Base-by-base conservation (phyloP, 2,888 invertebrate species). In the Patella depressa region DNA sequence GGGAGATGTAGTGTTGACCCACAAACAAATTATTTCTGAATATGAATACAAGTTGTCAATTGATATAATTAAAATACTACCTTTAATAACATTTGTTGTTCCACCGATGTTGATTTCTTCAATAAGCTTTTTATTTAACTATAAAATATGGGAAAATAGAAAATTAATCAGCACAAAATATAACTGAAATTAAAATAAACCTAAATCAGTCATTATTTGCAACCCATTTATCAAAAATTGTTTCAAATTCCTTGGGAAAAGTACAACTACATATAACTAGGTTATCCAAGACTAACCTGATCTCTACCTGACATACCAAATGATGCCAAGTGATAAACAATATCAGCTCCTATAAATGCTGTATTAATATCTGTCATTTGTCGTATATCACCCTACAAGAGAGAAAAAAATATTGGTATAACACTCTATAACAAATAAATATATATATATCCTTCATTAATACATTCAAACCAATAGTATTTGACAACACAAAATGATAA, bases 231-330 rank as follows among this genome's bases (percentile, higher is more conserved):
- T 7, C 34, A 34, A 5, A 34, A 34, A 34, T 34, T 5, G 34
- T 34, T 34, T 34, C 5, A 34, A 34, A 45, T 45, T 45, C 7
- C 45, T 45, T 45, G 45, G 45, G 9, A 9, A 45, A 45, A 45
- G 45, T 45, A 9, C n/a, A n/a, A n/a, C n/a, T n/a, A 19, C 65
- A 19, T 19, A 11, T 65, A 65, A 65, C 11, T 7, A 65, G 9
- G 45, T 45, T 45, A 45, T 45, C 45, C 45, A 9, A 45, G 45
- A 45, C 45, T 82, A 77, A 92, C 89, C 88, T 91, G 91, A 82
- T 92, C 91, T 74, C 88, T 85, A 7, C 92, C 92, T 54, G 92
- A 92, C 92, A 92, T 92, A 15, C 93, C 93, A 82, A 91, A 92
- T 0, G 92, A 92, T 4, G 92, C 92, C 85, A 92, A 86, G 83